Evolutionary conservation across 2,888 invertebrate species (phyloP).

Genomic region (Bembecia ichneumoniformis): DNA sequence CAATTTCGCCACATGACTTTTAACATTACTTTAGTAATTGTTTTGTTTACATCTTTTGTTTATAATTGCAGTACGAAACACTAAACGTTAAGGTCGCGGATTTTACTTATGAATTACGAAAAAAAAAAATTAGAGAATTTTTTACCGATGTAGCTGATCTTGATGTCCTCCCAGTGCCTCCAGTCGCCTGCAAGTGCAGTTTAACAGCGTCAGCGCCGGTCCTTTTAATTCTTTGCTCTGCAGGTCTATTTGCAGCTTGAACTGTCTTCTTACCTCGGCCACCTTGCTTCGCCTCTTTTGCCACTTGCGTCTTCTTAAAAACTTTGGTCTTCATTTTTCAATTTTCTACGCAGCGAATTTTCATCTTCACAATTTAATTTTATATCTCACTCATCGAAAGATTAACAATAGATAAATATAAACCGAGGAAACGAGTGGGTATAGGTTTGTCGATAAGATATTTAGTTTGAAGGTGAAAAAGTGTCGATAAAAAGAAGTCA

Average conservation of each 20-base stretch:
- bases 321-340: conserved; percentile 55
- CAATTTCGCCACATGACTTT: no score
- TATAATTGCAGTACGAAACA: no score
- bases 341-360: conserved; percentile 5
- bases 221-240: conserved; percentile 37
- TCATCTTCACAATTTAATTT: conserved; percentile 7
- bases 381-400: conserved; percentile 9
- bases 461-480: conserved; percentile 50
- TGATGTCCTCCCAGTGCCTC: conserved; percentile 57
- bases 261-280: conserved; percentile 12
- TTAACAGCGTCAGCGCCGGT: conserved; percentile 63
- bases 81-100: background rate
- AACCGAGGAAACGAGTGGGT: conserved; percentile 25
- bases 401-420: conserved; percentile 19
- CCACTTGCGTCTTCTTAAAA: conserved; percentile 30
- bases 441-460: conserved; percentile 50
- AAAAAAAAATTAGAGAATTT: background rate
- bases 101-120: conserved; percentile 4
- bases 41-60: background rate
- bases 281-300: conserved; percentile 22
- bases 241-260: conserved; percentile 4
- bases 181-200: conserved; percentile 49
- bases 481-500: conserved; percentile 48
- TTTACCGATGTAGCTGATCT: conserved; percentile 59
- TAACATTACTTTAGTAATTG: no score